Evolutionary conservation across 2,113 vertebrate species (phyloP).

Genomic region (Pardalotus punctatus): DNA sequence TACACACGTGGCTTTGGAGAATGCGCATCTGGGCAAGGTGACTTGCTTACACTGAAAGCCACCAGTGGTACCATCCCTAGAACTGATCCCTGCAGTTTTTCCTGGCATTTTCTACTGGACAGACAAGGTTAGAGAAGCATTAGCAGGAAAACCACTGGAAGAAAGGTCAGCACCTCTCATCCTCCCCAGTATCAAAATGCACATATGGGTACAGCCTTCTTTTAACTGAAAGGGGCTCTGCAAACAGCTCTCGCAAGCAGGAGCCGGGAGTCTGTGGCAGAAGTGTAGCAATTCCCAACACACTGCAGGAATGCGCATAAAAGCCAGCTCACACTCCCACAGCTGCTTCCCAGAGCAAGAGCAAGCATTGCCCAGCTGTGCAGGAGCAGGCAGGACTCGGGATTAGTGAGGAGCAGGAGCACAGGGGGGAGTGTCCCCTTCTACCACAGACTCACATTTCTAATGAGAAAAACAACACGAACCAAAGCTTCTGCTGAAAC

Average conservation of each 20-base stretch:
- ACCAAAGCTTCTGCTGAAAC: background rate
- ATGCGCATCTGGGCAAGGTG: background rate
- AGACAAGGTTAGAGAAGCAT: background rate
- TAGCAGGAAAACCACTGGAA: background rate
- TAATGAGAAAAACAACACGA: background rate
- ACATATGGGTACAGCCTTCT: background rate
- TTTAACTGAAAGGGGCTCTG: background rate
- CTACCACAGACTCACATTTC: background rate
- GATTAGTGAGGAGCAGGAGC: background rate
- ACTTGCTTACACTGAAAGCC: background rate
- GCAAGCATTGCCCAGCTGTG: rapidly evolving
- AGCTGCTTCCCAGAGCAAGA: background rate
- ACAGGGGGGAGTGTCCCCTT: background rate
- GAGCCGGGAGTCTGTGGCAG: background rate
- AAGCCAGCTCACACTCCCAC: background rate
- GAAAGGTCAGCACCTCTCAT: background rate
- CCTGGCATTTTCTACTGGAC: background rate
- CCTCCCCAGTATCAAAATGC: background rate
- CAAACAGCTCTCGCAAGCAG: background rate
- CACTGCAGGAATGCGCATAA: background rate
- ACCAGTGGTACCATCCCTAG: background rate
- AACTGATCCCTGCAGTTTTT: background rate
- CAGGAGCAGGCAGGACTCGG: background rate
- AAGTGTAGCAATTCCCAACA: background rate
- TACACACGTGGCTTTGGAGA: background rate